Percentiles rank a stretch among this genome's conserved stretches.
phyloP scores from a whole-genome alignment of 2,888 invertebrate genomes.

The Caenorhabditis sp. region DNA sequence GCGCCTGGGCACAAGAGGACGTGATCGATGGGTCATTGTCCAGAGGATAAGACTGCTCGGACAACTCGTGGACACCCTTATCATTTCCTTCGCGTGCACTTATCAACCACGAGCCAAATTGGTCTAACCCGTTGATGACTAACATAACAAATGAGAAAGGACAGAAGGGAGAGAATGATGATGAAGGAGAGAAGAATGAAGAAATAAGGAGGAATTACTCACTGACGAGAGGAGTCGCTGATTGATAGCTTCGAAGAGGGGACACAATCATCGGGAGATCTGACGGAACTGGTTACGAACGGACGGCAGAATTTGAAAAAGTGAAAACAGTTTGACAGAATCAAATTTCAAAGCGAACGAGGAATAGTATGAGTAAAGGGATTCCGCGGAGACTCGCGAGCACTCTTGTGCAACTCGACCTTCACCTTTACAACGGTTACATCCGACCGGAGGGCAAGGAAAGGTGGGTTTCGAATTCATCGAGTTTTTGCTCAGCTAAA shows the following conservation, averaged over 20 bases:
- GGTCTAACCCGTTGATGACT: neutral
- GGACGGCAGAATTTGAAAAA: neutral
- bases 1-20: slow-evolving; percentile 20
- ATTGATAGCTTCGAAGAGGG: slow-evolving; percentile 25
- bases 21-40: slow-evolving; percentile 40
- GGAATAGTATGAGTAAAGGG: neutral
- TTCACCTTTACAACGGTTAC: slow-evolving; percentile 30
- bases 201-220: slow-evolving; percentile 47
- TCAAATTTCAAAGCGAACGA: neutral
- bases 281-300: slow-evolving; percentile 3
- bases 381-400: neutral
- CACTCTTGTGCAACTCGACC: slow-evolving; percentile 39
- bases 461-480: neutral
- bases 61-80: neutral
- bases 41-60: neutral
- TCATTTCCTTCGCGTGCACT: neutral
- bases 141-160: slow-evolving; percentile 2
- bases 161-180: slow-evolving; percentile 6
- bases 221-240: slow-evolving; percentile 20
- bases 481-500: neutral
- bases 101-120: slow-evolving; percentile 20
- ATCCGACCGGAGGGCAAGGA: neutral
- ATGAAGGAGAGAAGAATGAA: slow-evolving; percentile 10
- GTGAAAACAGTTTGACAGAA: too few species aligned
- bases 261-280: neutral